Evolutionary conservation across 2,888 invertebrate species (phyloP), one percentile per base, ranked within the genome.

Genomic region (Dexiosoma caninum): DNA sequence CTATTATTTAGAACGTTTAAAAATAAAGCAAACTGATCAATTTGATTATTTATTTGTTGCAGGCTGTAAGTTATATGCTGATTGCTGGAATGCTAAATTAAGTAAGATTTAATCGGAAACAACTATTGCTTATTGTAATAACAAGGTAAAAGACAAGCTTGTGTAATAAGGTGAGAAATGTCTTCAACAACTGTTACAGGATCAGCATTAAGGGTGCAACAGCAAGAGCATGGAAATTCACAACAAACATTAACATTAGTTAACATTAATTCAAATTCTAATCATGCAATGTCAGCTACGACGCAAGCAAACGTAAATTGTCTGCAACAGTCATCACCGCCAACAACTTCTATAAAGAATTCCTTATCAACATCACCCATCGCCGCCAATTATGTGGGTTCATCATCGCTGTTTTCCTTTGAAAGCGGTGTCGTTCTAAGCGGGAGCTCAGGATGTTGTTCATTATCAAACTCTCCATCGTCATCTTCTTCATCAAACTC

Each of bases 371-470:
- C 59, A 40, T 70, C 71, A n/a, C 55, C 71, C 53, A 78, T 60
- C 44, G 66, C 53, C 35, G 35, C 72, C 5, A 69, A 57, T n/a
- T 78, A 16, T 19, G 57, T 78, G 21, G 69, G 59, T 23, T 66
- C 75, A 8, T 57, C 82, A 27, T 46, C 78, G 12, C 62, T 74
- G 3, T 75, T 78, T 55, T 82, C 79, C 6, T 72, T 69, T 40
- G 72, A 82, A 62, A 81, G 81, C 67, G 78, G 77, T 51, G 70
- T 83, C 46, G 71, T 83, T 21, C 42, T 83, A 62, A 81, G 66
- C 49, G 78, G 80, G 12, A 82, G 60, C 60, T 78, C 77, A 2
- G 77, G 62, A 30, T 74, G 80, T 53, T 64, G 70, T 7, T 75
- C 81, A 4, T 27, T 78, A 14, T 74, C 77, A 14, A 81, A 77